Conservation (phyloP, 2,797 vertebrate genomes). For the Paguma larvata region DNA sequence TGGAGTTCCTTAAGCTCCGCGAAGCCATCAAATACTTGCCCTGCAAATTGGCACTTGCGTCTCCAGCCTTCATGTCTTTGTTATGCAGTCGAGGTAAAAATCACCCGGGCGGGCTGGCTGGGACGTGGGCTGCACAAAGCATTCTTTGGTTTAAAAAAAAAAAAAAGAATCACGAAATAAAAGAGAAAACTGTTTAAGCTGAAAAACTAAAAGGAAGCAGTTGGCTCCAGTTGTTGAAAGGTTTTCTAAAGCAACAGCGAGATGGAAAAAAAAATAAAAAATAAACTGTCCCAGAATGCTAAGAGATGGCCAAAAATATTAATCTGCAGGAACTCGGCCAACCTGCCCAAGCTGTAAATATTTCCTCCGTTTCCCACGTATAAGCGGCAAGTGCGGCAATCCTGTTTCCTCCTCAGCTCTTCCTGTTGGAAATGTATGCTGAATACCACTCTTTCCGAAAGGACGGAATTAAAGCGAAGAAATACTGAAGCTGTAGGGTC, state of each 20-base stretch:
- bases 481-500: neutral
- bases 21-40: neutral
- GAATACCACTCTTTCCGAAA: neutral
- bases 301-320: conserved; percentile 82
- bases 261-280: conserved; percentile 63
- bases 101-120: conserved; percentile 54
- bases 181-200: conserved; percentile 80
- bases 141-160: conserved; percentile 25
- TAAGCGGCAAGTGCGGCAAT: neutral
- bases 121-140: conserved; percentile 4
- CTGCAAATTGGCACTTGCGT: conserved; percentile 43
- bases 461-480: neutral
- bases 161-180: conserved; percentile 16
- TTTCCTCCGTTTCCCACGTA: conserved; percentile 45
- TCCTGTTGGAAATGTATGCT: neutral
- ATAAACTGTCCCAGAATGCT: conserved; percentile 63
- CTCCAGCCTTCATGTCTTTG: conserved; percentile 43
- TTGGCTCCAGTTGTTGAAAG: conserved; percentile 72
- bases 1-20: neutral
- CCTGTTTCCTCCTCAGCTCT: conserved; percentile 27
- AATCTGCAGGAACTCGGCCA: conserved; percentile 71
- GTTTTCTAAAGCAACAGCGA: conserved; percentile 81
- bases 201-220: conserved; percentile 72
- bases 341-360: conserved; percentile 74
- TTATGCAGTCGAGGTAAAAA: conserved; percentile 32